Evolutionary conservation across 2,888 invertebrate species (phyloP).

Genomic region (Chironomus tentans): DNA sequence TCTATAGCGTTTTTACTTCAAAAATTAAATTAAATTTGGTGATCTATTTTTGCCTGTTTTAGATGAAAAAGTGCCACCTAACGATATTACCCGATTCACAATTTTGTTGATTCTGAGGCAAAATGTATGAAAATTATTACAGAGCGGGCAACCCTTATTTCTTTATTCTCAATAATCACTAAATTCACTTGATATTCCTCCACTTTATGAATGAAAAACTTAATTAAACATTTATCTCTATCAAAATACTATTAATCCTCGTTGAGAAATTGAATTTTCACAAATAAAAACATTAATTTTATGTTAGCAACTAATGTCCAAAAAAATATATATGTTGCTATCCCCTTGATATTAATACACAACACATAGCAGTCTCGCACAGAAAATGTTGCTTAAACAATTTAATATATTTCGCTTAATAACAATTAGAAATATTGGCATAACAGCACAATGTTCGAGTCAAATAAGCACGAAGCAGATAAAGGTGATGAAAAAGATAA

Average conservation of each 20-base stretch:
- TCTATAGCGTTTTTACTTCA: background rate
- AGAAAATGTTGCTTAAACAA: background rate
- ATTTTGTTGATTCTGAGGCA: background rate
- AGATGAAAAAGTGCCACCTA: background rate
- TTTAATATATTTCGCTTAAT: background rate
- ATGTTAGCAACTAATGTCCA: no score
- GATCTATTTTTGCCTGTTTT: background rate
- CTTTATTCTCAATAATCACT: background rate
- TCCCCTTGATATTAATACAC: no score
- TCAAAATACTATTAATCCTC: no score
- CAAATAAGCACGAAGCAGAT: background rate
- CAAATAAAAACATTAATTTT: no score
- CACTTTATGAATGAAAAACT: no score
- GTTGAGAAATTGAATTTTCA: no score
- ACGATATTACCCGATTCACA: background rate
- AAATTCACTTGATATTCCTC: no score
- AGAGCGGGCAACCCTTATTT: background rate
- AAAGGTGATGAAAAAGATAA: constrained; percentile 10
- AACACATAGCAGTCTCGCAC: no score
- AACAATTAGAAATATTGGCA: background rate
- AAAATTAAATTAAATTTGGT: background rate
- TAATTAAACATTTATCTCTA: no score
- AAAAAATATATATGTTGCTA: no score
- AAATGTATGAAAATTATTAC: background rate
- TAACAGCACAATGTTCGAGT: background rate